phyloP scores from a whole-genome alignment of 2,888 invertebrate species.

The Rhyacophila evoluta region DNA sequence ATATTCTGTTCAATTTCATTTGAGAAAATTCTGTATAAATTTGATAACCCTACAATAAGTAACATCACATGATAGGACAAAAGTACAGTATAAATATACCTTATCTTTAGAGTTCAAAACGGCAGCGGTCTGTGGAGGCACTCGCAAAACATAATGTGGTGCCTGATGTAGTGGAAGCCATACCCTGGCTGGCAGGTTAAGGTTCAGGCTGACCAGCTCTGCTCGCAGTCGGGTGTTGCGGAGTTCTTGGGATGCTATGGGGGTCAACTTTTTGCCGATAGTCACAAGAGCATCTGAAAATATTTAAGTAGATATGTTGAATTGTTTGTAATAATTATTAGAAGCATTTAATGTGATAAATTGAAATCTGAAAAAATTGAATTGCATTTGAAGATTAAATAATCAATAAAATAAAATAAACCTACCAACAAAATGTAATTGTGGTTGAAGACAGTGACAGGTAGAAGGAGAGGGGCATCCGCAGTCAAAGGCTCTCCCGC shows the following conservation, averaged over 20 bases:
- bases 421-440: conserved; percentile 59
- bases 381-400: neutral
- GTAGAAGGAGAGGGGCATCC: conserved; percentile 91
- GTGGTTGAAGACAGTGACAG: conserved; percentile 65
- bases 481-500: conserved; percentile 96
- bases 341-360: too few relatives aligned
- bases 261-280: conserved; percentile 86
- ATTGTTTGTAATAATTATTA: too few relatives aligned
- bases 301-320: too few relatives aligned
- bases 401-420: neutral
- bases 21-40: too few relatives aligned
- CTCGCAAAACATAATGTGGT: conserved; percentile 94
- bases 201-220: conserved; percentile 92
- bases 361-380: too few relatives aligned
- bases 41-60: too few relatives aligned
- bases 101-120: conserved; percentile 99
- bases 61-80: too few relatives aligned
- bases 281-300: conserved; percentile 82
- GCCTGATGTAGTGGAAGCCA: conserved; percentile 95
- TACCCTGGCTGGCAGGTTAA: conserved; percentile 97
- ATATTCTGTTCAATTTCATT: too few relatives aligned
- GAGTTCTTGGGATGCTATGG: conserved; percentile 88
- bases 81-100: too few relatives aligned
- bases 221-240: conserved; percentile 93
- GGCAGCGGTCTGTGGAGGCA: conserved; percentile 97